Evolutionary conservation across 1,140 invertebrate species (phyloP).

Genomic region (Aphelenchoides avenae): DNA sequence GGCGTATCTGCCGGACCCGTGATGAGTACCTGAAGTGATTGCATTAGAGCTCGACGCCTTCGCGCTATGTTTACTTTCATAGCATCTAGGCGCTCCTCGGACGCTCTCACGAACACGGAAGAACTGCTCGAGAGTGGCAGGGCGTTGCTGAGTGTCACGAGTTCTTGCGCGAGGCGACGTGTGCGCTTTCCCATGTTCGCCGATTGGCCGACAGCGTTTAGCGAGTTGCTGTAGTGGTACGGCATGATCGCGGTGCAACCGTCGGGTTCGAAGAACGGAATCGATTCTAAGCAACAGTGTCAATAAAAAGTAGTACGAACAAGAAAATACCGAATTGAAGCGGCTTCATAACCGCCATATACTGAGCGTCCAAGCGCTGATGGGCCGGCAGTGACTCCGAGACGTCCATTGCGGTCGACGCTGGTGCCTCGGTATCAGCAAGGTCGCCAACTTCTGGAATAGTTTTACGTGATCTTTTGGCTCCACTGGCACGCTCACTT

Average conservation of each 20-base stretch:
- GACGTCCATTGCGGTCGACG: neutral
- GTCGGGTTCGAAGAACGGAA: conserved; percentile 19
- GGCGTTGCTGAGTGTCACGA: conserved; percentile 82
- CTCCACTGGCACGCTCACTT: conserved; percentile 54
- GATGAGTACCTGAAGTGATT: conserved; percentile 72
- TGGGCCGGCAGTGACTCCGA: neutral
- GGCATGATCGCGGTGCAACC: conserved; percentile 63
- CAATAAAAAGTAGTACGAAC: conserved; percentile 3
- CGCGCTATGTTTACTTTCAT: conserved; percentile 73
- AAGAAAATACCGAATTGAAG: conserved; percentile 31
- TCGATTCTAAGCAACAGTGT: conserved; percentile 25
- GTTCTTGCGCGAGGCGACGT: conserved; percentile 85
- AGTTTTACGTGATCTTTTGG: conserved; percentile 58
- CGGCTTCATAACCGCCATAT: conserved; percentile 10
- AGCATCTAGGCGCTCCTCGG: conserved; percentile 83
- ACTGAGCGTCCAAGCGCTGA: conserved; percentile 4
- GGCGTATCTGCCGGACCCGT: conserved; percentile 66
- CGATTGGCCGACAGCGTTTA: conserved; percentile 66
- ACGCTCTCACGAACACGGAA: conserved; percentile 88
- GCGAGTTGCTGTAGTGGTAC: conserved; percentile 82
- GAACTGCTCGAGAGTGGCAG: conserved; percentile 85
- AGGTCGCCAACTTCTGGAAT: neutral
- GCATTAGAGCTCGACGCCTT: neutral
- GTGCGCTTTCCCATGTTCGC: conserved; percentile 79
- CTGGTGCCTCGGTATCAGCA: neutral